A percentile compares a stretch with the other conserved stretches of the same genome.
These are phyloP conservation scores for Perca fluviatilis DNA, from an alignment of 2,113 vertebrate genomes.

Conservation along the genomic window DNA sequence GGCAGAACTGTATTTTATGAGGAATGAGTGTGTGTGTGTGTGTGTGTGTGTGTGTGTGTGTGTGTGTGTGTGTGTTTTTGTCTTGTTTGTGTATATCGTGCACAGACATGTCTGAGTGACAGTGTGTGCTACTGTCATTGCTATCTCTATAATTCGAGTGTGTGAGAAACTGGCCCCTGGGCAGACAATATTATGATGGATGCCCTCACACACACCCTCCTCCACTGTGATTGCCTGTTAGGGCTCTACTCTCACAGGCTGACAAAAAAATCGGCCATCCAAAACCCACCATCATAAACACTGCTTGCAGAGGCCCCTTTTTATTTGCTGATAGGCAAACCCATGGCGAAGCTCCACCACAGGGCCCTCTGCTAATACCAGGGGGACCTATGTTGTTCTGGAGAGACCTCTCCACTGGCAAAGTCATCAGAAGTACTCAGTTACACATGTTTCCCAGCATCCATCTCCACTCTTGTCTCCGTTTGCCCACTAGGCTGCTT, in stretches of 20 bases:
- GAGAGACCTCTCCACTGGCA: constrained; percentile 77
- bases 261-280: constrained; percentile 64
- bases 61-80: constrained; percentile 53
- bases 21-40: constrained; percentile 42
- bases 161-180: constrained; percentile 79
- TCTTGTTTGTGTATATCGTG: constrained; percentile 62
- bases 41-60: constrained; percentile 51
- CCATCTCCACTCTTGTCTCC: constrained; percentile 35
- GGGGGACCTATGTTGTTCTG: constrained; percentile 62
- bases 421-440: constrained; percentile 70
- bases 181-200: constrained; percentile 80
- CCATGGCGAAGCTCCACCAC: constrained; percentile 64
- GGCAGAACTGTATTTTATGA: constrained; percentile 52
- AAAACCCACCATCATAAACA: constrained; percentile 67
- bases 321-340: constrained; percentile 69
- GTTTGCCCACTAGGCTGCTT: constrained; percentile 15
- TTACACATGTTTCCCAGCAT: constrained; percentile 61
- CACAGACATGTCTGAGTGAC: constrained; percentile 71
- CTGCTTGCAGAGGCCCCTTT: constrained; percentile 45
- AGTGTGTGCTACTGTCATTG: constrained; percentile 74
- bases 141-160: constrained; percentile 76
- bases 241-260: constrained; percentile 58
- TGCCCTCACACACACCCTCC: constrained; percentile 72
- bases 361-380: constrained; percentile 65
- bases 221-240: constrained; percentile 74